Conservation (phyloP, 2,113 vertebrate genomes). For the Numida meleagris region DNA sequence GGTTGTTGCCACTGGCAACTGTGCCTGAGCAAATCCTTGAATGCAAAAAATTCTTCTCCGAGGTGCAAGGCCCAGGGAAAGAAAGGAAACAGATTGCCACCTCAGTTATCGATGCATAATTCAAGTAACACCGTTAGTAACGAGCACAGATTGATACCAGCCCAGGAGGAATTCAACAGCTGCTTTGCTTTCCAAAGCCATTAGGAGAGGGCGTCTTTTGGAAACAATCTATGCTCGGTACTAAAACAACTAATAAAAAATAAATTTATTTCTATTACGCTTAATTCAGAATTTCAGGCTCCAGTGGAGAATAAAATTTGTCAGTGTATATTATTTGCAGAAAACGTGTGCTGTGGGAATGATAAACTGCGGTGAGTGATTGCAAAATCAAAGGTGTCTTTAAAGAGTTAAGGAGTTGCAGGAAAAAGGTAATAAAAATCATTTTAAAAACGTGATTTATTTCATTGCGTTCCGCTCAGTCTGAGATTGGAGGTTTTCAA, state of each 20-base stretch:
- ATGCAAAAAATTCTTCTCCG: neutral
- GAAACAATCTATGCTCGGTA: neutral
- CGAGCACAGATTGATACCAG: conserved; percentile 6
- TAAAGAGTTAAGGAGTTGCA: conserved; percentile 14
- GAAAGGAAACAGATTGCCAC: neutral
- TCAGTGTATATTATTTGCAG: conserved; percentile 7
- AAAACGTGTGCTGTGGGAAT: conserved; percentile 13
- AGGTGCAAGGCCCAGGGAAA: neutral
- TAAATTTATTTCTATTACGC: conserved; percentile 38
- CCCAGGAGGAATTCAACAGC: conserved; percentile 45
- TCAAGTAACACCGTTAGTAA: neutral
- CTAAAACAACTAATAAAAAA: conserved; percentile 63
- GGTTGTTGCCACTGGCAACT: conserved; percentile 25
- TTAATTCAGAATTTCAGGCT: conserved; percentile 62
- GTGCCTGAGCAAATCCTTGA: neutral
- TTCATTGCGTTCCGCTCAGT: neutral
- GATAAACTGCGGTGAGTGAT: conserved; percentile 1
- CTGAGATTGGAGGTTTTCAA: neutral
- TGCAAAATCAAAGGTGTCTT: conserved; percentile 35
- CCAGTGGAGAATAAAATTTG: conserved; percentile 62
- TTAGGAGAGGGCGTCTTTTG: conserved; percentile 20
- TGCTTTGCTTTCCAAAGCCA: conserved; percentile 49
- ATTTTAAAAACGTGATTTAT: neutral
- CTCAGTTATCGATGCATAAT: neutral
- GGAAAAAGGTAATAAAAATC: neutral